Evolutionary conservation across 2,113 vertebrate genomes (phyloP).

Genomic region (Halichoerus grypus): DNA sequence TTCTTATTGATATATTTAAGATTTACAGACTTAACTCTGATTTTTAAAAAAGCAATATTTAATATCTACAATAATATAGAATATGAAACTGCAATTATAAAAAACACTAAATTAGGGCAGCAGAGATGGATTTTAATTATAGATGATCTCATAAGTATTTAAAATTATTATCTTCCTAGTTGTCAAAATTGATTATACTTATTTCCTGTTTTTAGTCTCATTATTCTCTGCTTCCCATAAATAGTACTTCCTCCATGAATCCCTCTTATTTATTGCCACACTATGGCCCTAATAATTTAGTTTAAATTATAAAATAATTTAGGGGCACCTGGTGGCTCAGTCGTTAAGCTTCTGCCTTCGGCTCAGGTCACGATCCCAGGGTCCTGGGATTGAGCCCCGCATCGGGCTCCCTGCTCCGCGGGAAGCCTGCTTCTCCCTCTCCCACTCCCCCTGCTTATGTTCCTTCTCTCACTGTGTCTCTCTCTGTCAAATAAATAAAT

Average conservation of each 20-base stretch:
- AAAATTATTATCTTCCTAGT: conserved; percentile 40
- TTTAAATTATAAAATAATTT: conserved; percentile 14
- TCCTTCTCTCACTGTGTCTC: too few species aligned
- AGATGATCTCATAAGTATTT: conserved; percentile 51
- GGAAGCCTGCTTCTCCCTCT: too few species aligned
- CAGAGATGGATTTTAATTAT: conserved; percentile 57
- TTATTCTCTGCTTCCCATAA: conserved; percentile 40
- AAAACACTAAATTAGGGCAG: neutral
- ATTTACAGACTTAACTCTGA: neutral
- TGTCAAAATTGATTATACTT: conserved; percentile 62
- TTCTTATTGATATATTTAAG: conserved; percentile 37
- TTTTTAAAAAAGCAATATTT: neutral
- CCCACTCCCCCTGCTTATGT: too few species aligned
- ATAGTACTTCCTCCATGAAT: neutral
- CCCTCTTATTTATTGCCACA: neutral
- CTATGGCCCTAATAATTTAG: neutral
- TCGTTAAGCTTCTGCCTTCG: too few species aligned
- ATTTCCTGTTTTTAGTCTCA: conserved; percentile 35
- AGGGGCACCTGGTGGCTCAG: too few species aligned
- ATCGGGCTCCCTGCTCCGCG: too few species aligned
- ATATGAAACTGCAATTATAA: conserved; percentile 8
- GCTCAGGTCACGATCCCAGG: too few species aligned
- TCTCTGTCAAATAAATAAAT: too few species aligned
- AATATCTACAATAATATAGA: neutral
- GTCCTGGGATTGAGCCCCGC: too few species aligned